Evolutionary conservation across 2,113 vertebrate genomes (phyloP).

Genomic region (Tricholaema leucomelas): DNA sequence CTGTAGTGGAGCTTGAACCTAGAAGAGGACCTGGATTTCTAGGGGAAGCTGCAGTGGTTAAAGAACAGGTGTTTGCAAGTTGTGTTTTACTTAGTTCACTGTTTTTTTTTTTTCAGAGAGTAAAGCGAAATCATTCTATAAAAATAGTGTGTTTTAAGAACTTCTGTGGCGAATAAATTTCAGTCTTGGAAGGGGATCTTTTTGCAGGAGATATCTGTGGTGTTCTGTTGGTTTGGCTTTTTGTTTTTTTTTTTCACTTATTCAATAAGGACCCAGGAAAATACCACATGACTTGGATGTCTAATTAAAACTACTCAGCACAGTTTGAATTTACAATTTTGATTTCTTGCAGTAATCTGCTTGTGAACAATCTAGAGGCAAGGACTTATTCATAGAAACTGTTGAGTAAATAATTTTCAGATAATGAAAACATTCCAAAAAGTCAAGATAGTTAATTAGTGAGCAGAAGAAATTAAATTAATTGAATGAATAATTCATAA

Average conservation of each 20-base stretch:
- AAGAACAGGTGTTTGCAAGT: neutral
- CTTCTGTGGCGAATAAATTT: neutral
- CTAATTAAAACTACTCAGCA: conserved; percentile 57
- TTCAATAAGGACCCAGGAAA: neutral
- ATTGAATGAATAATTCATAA: conserved; percentile 72
- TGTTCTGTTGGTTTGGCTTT: neutral
- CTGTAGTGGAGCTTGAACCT: neutral
- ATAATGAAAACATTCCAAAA: conserved; percentile 72
- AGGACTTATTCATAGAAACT: conserved; percentile 65
- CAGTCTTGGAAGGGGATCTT: neutral
- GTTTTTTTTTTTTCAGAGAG: neutral
- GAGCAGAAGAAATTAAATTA: conserved; percentile 68
- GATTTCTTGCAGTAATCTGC: conserved; percentile 63
- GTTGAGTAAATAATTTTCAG: conserved; percentile 67
- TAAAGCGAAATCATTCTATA: neutral
- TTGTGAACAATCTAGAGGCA: conserved; percentile 60
- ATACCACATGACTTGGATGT: neutral
- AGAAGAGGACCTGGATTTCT: neutral
- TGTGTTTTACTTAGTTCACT: neutral
- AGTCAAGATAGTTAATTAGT: conserved; percentile 71
- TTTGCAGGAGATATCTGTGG: neutral
- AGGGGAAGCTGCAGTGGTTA: neutral
- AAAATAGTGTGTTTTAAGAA: neutral
- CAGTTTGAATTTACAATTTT: conserved; percentile 62
- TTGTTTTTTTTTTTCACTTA: rapidly evolving